A percentile compares a stretch with the other conserved stretches of the same genome.
phyloP scores from a whole-genome alignment of 1,140 invertebrate genomes.

The Caligus rogercresseyi region DNA sequence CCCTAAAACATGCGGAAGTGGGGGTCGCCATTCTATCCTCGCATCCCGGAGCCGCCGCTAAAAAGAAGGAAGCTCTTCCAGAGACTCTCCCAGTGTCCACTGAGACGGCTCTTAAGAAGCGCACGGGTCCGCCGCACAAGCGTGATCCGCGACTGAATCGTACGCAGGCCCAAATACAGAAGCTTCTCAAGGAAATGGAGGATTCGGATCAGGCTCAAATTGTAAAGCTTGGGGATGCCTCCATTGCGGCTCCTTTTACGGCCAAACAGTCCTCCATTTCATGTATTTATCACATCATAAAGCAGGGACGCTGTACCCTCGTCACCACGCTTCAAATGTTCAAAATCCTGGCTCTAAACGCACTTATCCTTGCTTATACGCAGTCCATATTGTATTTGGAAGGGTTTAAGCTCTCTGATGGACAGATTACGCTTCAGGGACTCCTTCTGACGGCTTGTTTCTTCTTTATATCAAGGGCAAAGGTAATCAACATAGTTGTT shows the following conservation, averaged over 20 bases:
- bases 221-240: slow-evolving; percentile 91
- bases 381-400: slow-evolving; percentile 96
- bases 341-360: slow-evolving; percentile 97
- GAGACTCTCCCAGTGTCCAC: too few species aligned
- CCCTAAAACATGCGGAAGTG: slow-evolving; percentile 93
- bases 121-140: too few species aligned
- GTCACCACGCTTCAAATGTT: slow-evolving; percentile 99
- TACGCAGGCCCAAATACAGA: slow-evolving; percentile 42
- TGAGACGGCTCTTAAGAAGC: too few species aligned
- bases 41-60: slow-evolving; percentile 8
- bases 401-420: slow-evolving; percentile 93
- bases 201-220: slow-evolving; percentile 63
- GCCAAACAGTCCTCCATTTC: slow-evolving; percentile 90
- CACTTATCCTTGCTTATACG: slow-evolving; percentile 89
- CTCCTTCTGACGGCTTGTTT: slow-evolving; percentile 87
- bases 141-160: background rate
- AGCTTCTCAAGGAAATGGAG: slow-evolving; percentile 72
- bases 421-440: slow-evolving; percentile 88
- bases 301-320: slow-evolving; percentile 82
- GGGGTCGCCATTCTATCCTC: slow-evolving; percentile 33
- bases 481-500: too few species aligned
- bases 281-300: slow-evolving; percentile 45
- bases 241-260: slow-evolving; percentile 96
- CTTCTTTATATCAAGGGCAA: slow-evolving; percentile 92
- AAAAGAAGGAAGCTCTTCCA: too few species aligned